Percentiles rank a stretch among this genome's conserved stretches.
These are phyloP conservation scores for Cordilura impudica DNA, from an alignment of 2,888 invertebrate species.

Conservation along the genomic window DNA sequence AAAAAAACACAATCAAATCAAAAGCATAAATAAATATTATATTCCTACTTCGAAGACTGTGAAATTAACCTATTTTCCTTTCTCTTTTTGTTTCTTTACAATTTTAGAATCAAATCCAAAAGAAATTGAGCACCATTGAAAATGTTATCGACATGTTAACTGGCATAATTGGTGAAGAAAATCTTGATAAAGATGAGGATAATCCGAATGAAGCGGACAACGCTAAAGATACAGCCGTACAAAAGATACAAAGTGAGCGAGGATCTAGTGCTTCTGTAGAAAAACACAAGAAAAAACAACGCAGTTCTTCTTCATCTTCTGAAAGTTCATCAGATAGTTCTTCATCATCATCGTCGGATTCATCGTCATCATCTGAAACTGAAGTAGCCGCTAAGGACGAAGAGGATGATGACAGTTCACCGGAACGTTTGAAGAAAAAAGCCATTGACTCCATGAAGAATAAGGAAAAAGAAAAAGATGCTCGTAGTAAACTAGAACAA, in stretches of 20 bases:
- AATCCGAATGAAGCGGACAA: constrained; percentile 54
- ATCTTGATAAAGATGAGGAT: constrained; percentile 69
- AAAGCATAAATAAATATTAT: constrained; percentile 57
- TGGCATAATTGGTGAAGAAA: constrained; percentile 88
- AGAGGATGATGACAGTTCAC: constrained; percentile 73
- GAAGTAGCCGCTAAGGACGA: constrained; percentile 65
- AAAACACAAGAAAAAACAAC: constrained; percentile 56
- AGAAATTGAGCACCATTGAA: constrained; percentile 84
- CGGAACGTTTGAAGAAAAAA: constrained; percentile 76
- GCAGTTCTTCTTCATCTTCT: constrained; percentile 62
- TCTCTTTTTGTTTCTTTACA: constrained; percentile 39
- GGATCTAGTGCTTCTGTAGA: neutral
- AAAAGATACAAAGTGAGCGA: constrained; percentile 36
- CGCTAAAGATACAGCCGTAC: constrained; percentile 44
- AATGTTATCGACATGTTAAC: constrained; percentile 93
- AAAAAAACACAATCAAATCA: constrained; percentile 17
- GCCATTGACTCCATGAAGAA: constrained; percentile 77
- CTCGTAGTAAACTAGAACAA: constrained; percentile 32
- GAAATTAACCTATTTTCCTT: constrained; percentile 49
- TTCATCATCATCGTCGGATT: constrained; percentile 69
- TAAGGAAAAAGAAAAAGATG: constrained; percentile 68
- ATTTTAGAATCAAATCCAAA: constrained; percentile 76
- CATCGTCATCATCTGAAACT: constrained; percentile 67
- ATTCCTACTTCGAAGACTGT: neutral
- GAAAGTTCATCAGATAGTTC: constrained; percentile 67